phyloP scores from a whole-genome alignment of 2,888 invertebrate species.

The Aplocera efformata region DNA sequence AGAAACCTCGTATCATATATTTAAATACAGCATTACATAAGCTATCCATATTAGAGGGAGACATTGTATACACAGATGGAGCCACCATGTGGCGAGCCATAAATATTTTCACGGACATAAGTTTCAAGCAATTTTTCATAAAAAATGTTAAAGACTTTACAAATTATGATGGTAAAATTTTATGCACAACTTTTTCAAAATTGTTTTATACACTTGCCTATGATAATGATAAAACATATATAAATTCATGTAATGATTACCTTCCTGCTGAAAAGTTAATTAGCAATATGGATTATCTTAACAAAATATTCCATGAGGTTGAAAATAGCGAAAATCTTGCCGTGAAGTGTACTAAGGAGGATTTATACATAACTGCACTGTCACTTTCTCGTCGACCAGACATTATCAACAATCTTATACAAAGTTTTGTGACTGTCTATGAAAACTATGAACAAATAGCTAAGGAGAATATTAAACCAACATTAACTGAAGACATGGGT shows the following conservation, averaged over 20 bases:
- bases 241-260: slow-evolving; percentile 40
- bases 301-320: slow-evolving; percentile 47
- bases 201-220: slow-evolving; percentile 50
- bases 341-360: slow-evolving; percentile 46
- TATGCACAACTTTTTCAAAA: slow-evolving; percentile 59
- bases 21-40: slow-evolving; percentile 57
- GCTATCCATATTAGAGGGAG: slow-evolving; percentile 36
- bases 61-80: slow-evolving; percentile 59
- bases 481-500: slow-evolving; percentile 44
- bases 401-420: slow-evolving; percentile 49
- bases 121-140: slow-evolving; percentile 47
- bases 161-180: slow-evolving; percentile 42
- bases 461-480: slow-evolving; percentile 33
- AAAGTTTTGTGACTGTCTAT: slow-evolving; percentile 41
- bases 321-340: slow-evolving; percentile 45
- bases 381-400: slow-evolving; percentile 59
- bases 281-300: slow-evolving; percentile 47
- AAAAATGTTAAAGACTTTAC: slow-evolving; percentile 56
- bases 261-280: slow-evolving; percentile 47
- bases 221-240: slow-evolving; percentile 40
- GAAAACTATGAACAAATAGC: slow-evolving; percentile 54
- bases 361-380: slow-evolving; percentile 50
- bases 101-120: slow-evolving; percentile 39
- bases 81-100: slow-evolving; percentile 57
- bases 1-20: slow-evolving; percentile 41